These are phyloP conservation scores for Eublepharis macularius DNA, from an alignment of 2,113 vertebrate genomes.

Conservation along the genomic window DNA sequence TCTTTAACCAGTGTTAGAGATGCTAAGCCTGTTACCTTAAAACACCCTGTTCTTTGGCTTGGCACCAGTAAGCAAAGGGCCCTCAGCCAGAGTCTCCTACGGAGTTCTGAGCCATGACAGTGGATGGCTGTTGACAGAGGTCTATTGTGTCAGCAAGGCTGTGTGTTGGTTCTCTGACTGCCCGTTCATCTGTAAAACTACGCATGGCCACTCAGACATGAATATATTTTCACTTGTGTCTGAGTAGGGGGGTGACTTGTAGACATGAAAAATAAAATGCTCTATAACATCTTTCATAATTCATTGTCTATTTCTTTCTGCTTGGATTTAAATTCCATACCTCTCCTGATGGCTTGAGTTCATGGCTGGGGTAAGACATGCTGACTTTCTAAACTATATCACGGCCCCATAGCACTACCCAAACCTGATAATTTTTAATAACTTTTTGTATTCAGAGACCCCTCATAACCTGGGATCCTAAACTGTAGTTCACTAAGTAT, in stretches of 20 bases:
- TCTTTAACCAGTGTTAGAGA: neutral
- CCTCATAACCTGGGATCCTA: too few species aligned
- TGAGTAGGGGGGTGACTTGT: neutral
- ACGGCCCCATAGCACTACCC: too few species aligned
- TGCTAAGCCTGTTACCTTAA: neutral
- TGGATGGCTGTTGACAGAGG: neutral
- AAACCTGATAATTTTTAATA: too few species aligned
- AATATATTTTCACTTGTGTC: neutral
- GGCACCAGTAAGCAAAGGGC: neutral
- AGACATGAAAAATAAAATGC: neutral
- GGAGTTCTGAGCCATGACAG: neutral
- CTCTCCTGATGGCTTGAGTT: neutral
- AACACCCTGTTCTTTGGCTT: neutral
- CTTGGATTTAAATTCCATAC: neutral
- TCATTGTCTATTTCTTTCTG: neutral
- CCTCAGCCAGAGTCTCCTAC: neutral
- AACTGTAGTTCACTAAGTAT: too few species aligned
- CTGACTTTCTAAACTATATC: too few species aligned
- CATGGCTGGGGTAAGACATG: neutral
- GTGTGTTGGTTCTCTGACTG: neutral
- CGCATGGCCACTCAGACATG: neutral
- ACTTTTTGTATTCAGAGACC: too few species aligned
- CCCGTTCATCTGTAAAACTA: neutral
- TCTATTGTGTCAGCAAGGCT: neutral
- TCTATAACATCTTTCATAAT: neutral